Evolutionary conservation across 1,140 invertebrate species (phyloP), one percentile per base, ranked within the genome.

Genomic region (Drosophila arizonae): DNA sequence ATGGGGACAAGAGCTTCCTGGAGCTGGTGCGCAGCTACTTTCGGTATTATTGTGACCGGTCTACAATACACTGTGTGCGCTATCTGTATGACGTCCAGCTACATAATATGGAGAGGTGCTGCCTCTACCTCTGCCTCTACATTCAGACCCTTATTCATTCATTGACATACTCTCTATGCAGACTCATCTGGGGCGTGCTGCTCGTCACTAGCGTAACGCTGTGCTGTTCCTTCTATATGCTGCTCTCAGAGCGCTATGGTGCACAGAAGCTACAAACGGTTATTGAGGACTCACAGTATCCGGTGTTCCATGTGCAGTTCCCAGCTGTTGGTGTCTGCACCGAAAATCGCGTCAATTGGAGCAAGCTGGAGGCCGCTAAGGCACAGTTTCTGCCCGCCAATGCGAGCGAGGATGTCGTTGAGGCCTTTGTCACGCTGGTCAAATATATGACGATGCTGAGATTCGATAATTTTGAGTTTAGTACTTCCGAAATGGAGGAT

Each of bases 241-340:
- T 85, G 6, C 75, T 90, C 1, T 74, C 88, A n/a, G 71, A 88
- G 11, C 84, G 84, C 4, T 90, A 76, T 58, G 72, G 63, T 5
- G 58, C 80, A 8, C 84, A 90, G 60, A 90, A 87, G 41, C 54
- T 90, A 33, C 79, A 90, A 58, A 92, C 92, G 1, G 93, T 95
- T 0, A 94, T 95, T 63, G 94, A 95, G 69, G 94, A 94, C 50
- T 95, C 94, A 0, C 94, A 95, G 79, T 93, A 93, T 51, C 94
- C 94, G 0, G 94, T 95, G 15, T 95, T 94, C 92, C 93, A 94
- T 69, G 93, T 94, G 43, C 93, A 93, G 0, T 96, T 95, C 85
- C 95, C 95, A 1, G 94, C 94, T 1, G 93, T 96, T 0, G 95
- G 94, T 0, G 90, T 96, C 58, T 96, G 95, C 78, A 93, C 94